Evolutionary conservation across 2,797 vertebrate species (phyloP), one percentile per base, ranked within the genome.

Genomic region (Macrochelys suwanniensis): DNA sequence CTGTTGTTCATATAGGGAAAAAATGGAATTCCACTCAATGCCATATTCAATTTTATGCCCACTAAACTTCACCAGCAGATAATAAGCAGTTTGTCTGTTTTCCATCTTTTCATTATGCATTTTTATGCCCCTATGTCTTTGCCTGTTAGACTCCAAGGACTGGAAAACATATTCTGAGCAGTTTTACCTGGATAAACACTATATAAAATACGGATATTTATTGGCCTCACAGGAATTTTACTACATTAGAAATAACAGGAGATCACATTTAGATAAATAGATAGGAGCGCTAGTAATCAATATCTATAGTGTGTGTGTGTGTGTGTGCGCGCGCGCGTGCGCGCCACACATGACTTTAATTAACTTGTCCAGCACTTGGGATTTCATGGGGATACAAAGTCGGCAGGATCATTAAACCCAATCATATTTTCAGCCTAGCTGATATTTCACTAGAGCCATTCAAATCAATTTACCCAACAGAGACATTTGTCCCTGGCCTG

Each of bases 391-490:
- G 96, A 96, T 89, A 97, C n/a, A 94, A 97, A 97, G 87, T 97
- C 95, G 97, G 96, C 47, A 88, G 92, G 96, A 98, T 98, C 97
- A 97, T 98, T 98, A 98, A 98, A 98, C 86, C 93, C 95, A 98
- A 98, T 98, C 98, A 98, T 97, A 97, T 98, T 98, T 98, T 97
- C 95, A 97, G 91, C 84, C 84, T 94, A 93, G 98, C 96, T 97
- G 97, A 98, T 98, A 98, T 98, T 98, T 98, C 97, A 98, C 95
- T 79, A 85, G 93, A 97, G 94, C 94, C 90, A 97, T 98, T 98
- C 97, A 98, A 98, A 98, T 98, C 98, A 98, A 98, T 98, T 98
- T 98, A 98, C 98, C 95, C 97, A 98, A 97, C 97, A 97, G 97
- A 97, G 97, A 96, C 96, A 98, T 98, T 98, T 98, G 98, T 98